Conservation (phyloP, 2,888 invertebrate species). For the Acleris laterana region DNA sequence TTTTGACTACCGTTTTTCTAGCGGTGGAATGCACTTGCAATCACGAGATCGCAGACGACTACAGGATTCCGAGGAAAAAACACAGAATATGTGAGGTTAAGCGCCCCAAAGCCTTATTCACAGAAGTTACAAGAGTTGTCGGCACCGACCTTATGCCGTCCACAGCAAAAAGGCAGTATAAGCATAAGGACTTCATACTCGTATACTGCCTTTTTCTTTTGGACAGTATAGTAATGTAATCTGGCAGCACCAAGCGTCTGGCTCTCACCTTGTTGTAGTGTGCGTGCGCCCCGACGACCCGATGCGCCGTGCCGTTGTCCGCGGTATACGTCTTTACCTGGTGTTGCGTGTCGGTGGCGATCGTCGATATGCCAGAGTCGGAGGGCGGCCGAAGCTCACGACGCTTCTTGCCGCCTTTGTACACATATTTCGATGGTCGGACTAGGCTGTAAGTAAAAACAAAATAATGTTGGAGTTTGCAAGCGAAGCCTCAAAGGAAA, state of each 20-base stretch:
- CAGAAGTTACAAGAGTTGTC: no score
- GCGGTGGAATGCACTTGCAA: no score
- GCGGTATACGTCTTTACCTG: conserved; percentile 98
- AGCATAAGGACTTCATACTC: no score
- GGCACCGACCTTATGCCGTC: no score
- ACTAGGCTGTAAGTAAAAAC: conserved; percentile 61
- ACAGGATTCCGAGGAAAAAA: no score
- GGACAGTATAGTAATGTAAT: not conserved
- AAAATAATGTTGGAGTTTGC: not conserved
- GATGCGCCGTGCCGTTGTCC: conserved; percentile 93
- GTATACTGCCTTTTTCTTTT: no score
- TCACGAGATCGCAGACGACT: no score
- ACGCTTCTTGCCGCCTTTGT: conserved; percentile 79
- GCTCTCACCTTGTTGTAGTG: conserved; percentile 96
- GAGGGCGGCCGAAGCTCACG: conserved; percentile 65
- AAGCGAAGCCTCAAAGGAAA: no score
- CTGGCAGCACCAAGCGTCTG: conserved; percentile 65
- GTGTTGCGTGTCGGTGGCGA: conserved; percentile 89
- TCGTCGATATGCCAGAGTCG: conserved; percentile 80
- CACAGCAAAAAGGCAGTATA: no score
- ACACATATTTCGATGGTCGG: conserved; percentile 76
- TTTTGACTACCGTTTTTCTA: no score
- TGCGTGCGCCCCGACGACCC: conserved; percentile 90
- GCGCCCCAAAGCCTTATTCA: no score
- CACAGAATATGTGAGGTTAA: no score